Base-by-base conservation (phyloP, 2,888 invertebrate species). In the Drosophila tripunctata region DNA sequence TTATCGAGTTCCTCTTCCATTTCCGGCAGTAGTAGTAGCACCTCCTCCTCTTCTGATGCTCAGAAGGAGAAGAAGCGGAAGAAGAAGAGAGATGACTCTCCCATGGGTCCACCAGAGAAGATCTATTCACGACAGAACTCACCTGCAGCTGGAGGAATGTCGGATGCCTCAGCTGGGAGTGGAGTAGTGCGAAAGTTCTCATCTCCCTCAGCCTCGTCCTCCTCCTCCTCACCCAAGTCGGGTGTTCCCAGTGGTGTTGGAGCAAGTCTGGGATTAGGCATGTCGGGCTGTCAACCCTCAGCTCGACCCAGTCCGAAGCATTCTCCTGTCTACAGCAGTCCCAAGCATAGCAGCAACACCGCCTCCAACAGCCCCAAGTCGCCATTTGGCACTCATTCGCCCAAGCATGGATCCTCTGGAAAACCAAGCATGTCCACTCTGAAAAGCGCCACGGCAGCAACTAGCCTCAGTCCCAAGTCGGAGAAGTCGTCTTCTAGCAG, bases 351-450 rank as follows among this genome's bases (percentile, higher is more conserved):
- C 88, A 96, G 95, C 3, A 96, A 96, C 51, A 91, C 94, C 8
- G 94, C 94, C 15, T 94, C 95, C 65, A 94, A 95, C 55, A 95
- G 95, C 90, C 95, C 95, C 78, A 96, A 96, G 92, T 95, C 94
- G 88, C 90, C 90, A 1, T 96, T 96, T 88, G 95, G 95, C 47
- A 94, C 95, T 14, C 94, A 95, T 10, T 96, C 96, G 12, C 96
- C 96, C 15, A 96, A 96, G 89, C 96, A 96, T 78, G 93, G 93
- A 78, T 91, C 91, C 10, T 95, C 96, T 1, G 97, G 97, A 0
- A 97, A 97, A 88, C 97, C 97, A 0, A 96, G 96, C 86, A 96
- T 97, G 96, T 96, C 96, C 0, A 94, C 96, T 0, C 91, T 97
- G 17, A 97, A 97, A 89, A 96, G 95, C 31, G 96, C 96, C 1